Base-by-base conservation (phyloP, 2,113 vertebrate species). In the Leucosticte australis region DNA sequence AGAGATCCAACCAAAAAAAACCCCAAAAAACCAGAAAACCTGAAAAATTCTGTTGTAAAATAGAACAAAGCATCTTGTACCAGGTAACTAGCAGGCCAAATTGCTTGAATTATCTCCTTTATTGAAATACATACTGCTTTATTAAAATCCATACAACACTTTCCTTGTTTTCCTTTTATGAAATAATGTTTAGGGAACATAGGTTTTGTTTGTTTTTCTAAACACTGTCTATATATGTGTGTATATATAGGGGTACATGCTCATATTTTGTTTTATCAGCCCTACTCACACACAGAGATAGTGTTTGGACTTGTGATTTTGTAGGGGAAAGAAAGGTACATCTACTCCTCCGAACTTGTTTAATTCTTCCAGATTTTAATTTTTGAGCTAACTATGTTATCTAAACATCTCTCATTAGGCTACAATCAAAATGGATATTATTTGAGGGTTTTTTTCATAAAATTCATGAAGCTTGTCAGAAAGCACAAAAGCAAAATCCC, bases 181-280 rank as follows among this genome's bases (percentile, higher is more conserved):
- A 76, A 76, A 39, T 41, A 55, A 37, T n/a, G 2, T 39, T 89
- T n/a, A 55, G 10, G 16, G 12, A 80, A 70, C 22, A 37, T 31
- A 7, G 0, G 0, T 47, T 69, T 85, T 28, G 4, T 15, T 70
- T n/a, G 2, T 10, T 79, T 67, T 75, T 80, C 26, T 13, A 31
- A 89, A 68, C 4, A 49, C 2, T 33, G 6, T 33, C 6, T 4
- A 46, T 63, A 41, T 35, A 35, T 30, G 9, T 31, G 13, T 65
- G 3, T 33, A 8, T 41, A 19, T 37, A 7, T 16, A 24, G 20
- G 3, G 7, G 0, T 64, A 28, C 18, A 15, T 28, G 4, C 7
- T 60, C 57, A 44, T 4, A 30, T 63, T 46, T 22, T 49, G 62
- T n/a, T 80, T 41, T 63, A 35, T n/a, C 20, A n/a, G 6, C 31